A percentile compares a stretch with the other conserved stretches of the same genome.
phyloP scores from a whole-genome alignment of 2,797 vertebrate genomes.

The Labeo calbasu region DNA sequence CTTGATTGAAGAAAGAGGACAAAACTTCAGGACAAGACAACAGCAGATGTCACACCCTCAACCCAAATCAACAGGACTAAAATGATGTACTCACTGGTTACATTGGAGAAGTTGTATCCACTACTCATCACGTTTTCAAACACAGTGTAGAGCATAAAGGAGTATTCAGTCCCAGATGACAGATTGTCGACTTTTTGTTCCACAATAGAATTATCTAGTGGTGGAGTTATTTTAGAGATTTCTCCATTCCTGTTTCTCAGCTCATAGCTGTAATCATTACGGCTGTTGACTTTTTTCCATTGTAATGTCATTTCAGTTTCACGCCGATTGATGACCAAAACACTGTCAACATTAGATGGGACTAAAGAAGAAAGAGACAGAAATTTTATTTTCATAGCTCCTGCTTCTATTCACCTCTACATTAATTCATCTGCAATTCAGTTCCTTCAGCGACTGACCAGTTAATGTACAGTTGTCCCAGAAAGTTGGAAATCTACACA shows the following conservation, averaged over 20 bases:
- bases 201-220: rapidly evolving
- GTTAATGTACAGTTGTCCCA: not conserved
- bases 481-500: not conserved
- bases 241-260: not conserved
- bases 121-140: constrained; percentile 51
- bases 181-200: constrained; percentile 28
- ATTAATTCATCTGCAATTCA: not conserved
- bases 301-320: constrained; percentile 37
- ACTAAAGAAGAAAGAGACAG: constrained; percentile 50
- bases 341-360: constrained; percentile 39
- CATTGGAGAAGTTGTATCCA: not conserved
- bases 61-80: not conserved
- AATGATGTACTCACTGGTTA: constrained; percentile 45
- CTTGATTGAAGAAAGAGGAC: not conserved
- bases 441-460: not conserved
- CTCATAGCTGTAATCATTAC: constrained; percentile 46
- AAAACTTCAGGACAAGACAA: not conserved
- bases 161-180: constrained; percentile 60
- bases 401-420: not conserved
- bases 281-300: constrained; percentile 47
- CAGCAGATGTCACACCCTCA: not conserved
- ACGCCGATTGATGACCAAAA: constrained; percentile 29
- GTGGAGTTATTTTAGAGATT: not conserved
- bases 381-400: not conserved
- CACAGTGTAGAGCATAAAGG: constrained; percentile 58